Base-by-base conservation (phyloP, 2,797 vertebrate genomes). In the Hydrocynus forskahlii region DNA sequence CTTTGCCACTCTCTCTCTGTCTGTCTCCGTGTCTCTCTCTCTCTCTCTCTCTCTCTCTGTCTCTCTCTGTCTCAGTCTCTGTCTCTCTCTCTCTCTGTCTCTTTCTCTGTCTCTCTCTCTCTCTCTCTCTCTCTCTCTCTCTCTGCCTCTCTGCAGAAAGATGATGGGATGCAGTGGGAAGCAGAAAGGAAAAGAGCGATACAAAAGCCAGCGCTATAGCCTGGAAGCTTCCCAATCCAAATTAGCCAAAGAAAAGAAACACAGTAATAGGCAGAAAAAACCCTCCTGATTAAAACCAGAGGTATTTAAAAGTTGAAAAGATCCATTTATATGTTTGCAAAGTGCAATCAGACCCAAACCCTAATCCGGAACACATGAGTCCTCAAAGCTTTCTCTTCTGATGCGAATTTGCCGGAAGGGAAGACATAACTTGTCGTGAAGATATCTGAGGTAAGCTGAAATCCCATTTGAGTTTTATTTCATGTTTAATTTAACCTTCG, bases 141-240 rank as follows among this genome's bases (percentile, higher is more conserved):
- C 9, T 5, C 13, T 23, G n/a, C 7, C 35, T 38, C 21, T 62
- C 60, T 52, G 13, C 91, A 93, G 92, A 90, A 90, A 90, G 91
- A 90, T 93, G 92, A 90, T 93, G 92, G 91, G 92, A 92, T 93
- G 92, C 91, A 91, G 91, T 90, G 91, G 89, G 80, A 78, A 92
- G 92, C 90, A 92, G 88, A 86, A 89, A 89, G 91, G 89, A 91
- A 91, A 89, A 91, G 91, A 92, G 91, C 91, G 92, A 19, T 77
- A 82, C 59, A 77, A 77, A 94, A 92, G 92, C 90, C 92, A 92
- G 91, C 91, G 89, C 91, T 91, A 89, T 90, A 92, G 91, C 92
- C 93, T 92, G 91, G 91, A 91, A 94, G 92, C 91, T 94, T 94
- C 92, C 92, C 92, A 93, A 93, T 93, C 92, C 93, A 94, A 94